Conservation (phyloP, 1,140 invertebrate species). For the Drosophila kepulauana region DNA sequence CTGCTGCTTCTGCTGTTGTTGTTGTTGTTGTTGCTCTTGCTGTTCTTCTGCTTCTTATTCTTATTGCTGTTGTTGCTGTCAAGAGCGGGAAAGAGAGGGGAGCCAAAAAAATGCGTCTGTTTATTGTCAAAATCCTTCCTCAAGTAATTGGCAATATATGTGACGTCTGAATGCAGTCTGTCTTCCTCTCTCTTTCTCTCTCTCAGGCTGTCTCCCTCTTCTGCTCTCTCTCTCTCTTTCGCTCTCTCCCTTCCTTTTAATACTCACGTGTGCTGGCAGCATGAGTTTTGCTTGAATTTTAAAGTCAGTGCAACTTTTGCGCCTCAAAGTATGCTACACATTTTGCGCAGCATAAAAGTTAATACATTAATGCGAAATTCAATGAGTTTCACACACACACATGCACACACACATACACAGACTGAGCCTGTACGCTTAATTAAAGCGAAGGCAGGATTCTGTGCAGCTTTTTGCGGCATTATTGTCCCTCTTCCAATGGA, state of each 20-base stretch:
- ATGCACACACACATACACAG: neutral
- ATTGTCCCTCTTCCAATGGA: constrained; percentile 34
- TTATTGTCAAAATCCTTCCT: constrained; percentile 65
- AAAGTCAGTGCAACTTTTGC: constrained; percentile 38
- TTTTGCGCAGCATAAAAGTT: constrained; percentile 48
- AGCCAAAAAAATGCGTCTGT: constrained; percentile 39
- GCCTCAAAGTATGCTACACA: constrained; percentile 50
- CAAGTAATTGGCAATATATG: constrained; percentile 21
- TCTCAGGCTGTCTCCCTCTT: neutral
- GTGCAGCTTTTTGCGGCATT: constrained; percentile 23
- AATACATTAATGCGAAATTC: constrained; percentile 59
- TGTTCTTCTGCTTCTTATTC: too few species aligned
- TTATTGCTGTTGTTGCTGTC: neutral
- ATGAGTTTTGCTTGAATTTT: constrained; percentile 11
- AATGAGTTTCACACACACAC: constrained; percentile 44
- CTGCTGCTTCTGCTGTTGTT: neutral
- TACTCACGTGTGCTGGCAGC: constrained; percentile 35
- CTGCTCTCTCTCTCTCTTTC: neutral
- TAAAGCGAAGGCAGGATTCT: constrained; percentile 40
- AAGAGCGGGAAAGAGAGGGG: neutral
- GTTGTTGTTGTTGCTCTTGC: neutral
- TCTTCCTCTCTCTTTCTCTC: neutral
- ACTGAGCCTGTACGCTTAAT: constrained; percentile 50
- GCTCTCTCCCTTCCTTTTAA: neutral
- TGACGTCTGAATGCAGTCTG: neutral